These are phyloP conservation scores for Protomyctophum bolini DNA, from an alignment of 2,113 vertebrate genomes.

Conservation along the genomic window DNA sequence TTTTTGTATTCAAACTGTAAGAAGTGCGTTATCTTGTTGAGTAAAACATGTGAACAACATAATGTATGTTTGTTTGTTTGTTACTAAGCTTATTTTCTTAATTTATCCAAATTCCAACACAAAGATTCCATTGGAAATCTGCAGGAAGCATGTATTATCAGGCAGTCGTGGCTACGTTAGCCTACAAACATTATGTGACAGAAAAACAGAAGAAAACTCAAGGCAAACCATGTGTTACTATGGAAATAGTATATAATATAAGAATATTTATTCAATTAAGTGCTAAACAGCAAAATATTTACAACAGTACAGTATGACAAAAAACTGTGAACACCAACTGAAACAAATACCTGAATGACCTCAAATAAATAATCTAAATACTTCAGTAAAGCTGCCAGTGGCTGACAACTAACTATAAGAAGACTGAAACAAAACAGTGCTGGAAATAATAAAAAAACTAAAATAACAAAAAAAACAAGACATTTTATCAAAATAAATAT, in stretches of 20 bases:
- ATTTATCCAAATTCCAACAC: too few species aligned
- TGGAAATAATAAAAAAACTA: conserved; percentile 52
- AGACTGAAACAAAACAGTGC: conserved; percentile 68
- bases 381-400: conserved; percentile 61
- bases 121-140: too few species aligned
- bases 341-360: conserved; percentile 68
- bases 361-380: conserved; percentile 84
- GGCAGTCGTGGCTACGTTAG: too few species aligned
- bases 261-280: conserved; percentile 85
- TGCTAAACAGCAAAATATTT: conserved; percentile 82
- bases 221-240: conserved; percentile 46
- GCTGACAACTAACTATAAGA: conserved; percentile 62
- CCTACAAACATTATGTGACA: background rate
- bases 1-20: too few species aligned
- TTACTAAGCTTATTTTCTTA: too few species aligned
- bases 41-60: too few species aligned
- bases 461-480: conserved; percentile 51
- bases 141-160: too few species aligned
- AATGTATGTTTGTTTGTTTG: too few species aligned
- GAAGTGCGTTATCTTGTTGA: too few species aligned
- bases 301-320: conserved; percentile 74
- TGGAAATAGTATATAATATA: conserved; percentile 79
- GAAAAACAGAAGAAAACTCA: conserved; percentile 28
- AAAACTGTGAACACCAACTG: conserved; percentile 64
- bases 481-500: conserved; percentile 81